These are phyloP conservation scores for Dipodomys ordii DNA, from an alignment of 2,113 vertebrate genomes.

Conservation along the genomic window DNA sequence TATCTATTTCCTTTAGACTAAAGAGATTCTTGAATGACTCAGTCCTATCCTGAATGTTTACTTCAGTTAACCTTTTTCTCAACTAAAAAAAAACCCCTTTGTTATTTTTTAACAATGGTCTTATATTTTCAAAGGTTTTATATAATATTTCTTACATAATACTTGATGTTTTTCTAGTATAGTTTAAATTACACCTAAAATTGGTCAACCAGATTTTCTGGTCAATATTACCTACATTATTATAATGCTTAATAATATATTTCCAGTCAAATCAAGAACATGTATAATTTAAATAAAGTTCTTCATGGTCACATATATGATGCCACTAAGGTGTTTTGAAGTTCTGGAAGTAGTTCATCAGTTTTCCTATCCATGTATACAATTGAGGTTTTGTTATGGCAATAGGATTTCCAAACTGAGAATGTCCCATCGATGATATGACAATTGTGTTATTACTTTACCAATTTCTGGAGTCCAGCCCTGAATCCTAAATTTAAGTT, in stretches of 20 bases:
- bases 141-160: not conserved
- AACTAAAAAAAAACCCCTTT: not conserved
- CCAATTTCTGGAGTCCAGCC: not conserved
- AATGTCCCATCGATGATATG: not conserved
- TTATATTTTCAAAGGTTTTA: not conserved
- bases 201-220: not conserved
- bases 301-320: not conserved
- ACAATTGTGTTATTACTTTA: slow-evolving; percentile 49
- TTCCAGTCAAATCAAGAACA: slow-evolving; percentile 4
- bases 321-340: slow-evolving; percentile 25
- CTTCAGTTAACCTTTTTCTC: not conserved
- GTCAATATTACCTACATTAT: not conserved
- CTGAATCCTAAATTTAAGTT: not conserved
- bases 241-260: not conserved
- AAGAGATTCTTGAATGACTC: not conserved
- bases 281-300: not conserved
- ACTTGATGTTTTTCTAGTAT: not conserved
- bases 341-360: slow-evolving; percentile 42
- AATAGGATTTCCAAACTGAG: not conserved
- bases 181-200: slow-evolving; percentile 44
- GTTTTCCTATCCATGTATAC: not conserved
- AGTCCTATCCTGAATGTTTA: not conserved
- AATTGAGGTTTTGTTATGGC: slow-evolving; percentile 15
- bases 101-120: not conserved
- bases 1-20: slow-evolving; percentile 32